These are phyloP conservation scores for Thripadectes ignobilis DNA, from an alignment of 2,797 vertebrate genomes.

Conservation along the genomic window DNA sequence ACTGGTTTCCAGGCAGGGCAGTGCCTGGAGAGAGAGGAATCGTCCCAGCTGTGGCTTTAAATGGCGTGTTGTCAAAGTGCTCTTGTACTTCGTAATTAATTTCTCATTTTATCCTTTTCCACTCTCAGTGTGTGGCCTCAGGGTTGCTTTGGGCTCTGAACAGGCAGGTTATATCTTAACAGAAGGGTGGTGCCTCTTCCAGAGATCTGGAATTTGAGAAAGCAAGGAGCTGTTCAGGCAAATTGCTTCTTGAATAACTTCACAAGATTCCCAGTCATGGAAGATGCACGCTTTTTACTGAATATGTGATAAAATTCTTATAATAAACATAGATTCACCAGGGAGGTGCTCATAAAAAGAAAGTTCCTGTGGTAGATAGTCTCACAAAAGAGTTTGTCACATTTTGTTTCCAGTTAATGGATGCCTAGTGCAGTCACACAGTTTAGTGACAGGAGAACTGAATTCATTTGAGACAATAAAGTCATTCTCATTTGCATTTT, in stretches of 20 bases:
- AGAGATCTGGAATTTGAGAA: not conserved
- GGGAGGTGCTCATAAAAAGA: conserved; percentile 16
- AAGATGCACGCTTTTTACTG: not conserved
- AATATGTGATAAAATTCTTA: not conserved
- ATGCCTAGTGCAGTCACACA: not conserved
- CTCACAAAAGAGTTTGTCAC: conserved; percentile 1
- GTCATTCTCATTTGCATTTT: conserved; percentile 71
- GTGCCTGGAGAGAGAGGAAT: not conserved
- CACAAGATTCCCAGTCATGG: not conserved
- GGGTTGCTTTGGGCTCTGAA: not conserved
- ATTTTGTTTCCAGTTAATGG: conserved; percentile 19
- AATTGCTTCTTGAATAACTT: not conserved
- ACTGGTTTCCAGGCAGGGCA: not conserved
- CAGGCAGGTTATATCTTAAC: not conserved
- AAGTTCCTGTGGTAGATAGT: not conserved
- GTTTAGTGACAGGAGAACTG: conserved; percentile 17
- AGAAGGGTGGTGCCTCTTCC: not conserved
- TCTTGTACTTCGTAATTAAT: not conserved
- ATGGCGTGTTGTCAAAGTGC: accelerated
- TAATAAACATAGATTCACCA: not conserved
- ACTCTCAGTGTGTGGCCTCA: accelerated
- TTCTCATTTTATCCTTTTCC: not conserved
- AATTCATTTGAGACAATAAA: conserved; percentile 70
- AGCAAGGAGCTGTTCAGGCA: not conserved
- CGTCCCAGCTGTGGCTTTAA: not conserved